A percentile compares a stretch with the other conserved stretches of the same genome.
These are phyloP conservation scores for Lissonota sp. DNA, from an alignment of 2,888 invertebrate species.

Conservation along the genomic window DNA sequence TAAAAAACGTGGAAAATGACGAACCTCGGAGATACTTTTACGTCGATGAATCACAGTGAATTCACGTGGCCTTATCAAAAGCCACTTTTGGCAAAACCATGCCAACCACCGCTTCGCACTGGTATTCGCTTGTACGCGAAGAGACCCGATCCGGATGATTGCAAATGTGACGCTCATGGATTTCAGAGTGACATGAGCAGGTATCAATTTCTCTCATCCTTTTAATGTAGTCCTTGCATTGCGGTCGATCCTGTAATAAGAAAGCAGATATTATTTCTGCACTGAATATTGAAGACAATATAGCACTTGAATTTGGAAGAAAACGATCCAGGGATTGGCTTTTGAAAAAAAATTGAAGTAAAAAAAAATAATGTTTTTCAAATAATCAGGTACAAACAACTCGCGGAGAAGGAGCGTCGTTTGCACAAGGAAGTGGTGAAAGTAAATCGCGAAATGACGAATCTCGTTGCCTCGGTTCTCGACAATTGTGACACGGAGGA, in stretches of 20 bases:
- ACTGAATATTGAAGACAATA: background rate
- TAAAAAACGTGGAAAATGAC: slow-evolving; percentile 64
- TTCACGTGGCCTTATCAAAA: slow-evolving; percentile 87
- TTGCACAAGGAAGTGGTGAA: slow-evolving; percentile 86
- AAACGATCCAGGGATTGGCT: background rate
- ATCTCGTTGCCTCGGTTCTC: slow-evolving; percentile 82
- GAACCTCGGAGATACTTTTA: slow-evolving; percentile 83
- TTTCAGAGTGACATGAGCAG: slow-evolving; percentile 87
- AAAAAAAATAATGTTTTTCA: background rate
- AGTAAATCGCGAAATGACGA: slow-evolving; percentile 84
- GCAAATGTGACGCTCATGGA: slow-evolving; percentile 87
- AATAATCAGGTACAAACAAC: slow-evolving; percentile 84
- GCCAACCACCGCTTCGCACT: slow-evolving; percentile 86
- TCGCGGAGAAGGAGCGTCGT: slow-evolving; percentile 87
- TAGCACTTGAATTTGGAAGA: background rate
- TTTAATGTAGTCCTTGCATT: too few species aligned
- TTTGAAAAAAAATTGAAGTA: background rate
- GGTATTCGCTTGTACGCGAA: slow-evolving; percentile 84
- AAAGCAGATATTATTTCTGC: too few species aligned
- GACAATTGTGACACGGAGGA: slow-evolving; percentile 88
- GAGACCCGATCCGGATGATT: slow-evolving; percentile 86
- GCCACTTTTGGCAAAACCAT: slow-evolving; percentile 86
- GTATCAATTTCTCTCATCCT: slow-evolving; percentile 48
- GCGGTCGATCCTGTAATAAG: too few species aligned
- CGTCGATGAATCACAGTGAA: slow-evolving; percentile 84